These are phyloP conservation scores for Crambe crambe DNA, from an alignment of 37 sponge, comb jelly and placozoan genomes.

Conservation along the genomic window DNA sequence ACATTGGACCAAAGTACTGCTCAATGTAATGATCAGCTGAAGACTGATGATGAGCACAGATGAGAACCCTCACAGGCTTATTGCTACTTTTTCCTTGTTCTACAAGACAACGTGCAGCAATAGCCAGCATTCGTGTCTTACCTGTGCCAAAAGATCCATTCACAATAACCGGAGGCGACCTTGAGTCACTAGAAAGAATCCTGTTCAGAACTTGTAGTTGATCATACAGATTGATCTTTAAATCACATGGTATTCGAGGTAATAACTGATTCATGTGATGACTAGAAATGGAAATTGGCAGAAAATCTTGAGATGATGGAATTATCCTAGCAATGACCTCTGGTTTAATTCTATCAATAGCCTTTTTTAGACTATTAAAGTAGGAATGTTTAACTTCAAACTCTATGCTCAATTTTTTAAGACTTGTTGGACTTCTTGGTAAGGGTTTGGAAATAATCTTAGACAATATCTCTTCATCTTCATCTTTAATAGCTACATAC, in stretches of 20 bases:
- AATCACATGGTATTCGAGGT: not conserved
- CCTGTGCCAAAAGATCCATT: slow-evolving; percentile 82
- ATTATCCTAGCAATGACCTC: slow-evolving; percentile 28
- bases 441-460: not conserved
- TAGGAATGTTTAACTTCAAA: slow-evolving; percentile 68
- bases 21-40: slow-evolving; percentile 54
- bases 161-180: slow-evolving; percentile 50
- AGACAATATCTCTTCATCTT: not conserved
- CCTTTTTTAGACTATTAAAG: slow-evolving; percentile 51
- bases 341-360: slow-evolving; percentile 26
- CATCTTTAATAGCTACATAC: slow-evolving; percentile 14
- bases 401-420: slow-evolving; percentile 10
- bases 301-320: slow-evolving; percentile 8
- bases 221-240: not conserved
- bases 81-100: not conserved
- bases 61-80: slow-evolving; percentile 29
- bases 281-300: not conserved
- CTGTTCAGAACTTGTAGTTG: slow-evolving; percentile 23
- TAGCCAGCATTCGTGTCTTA: slow-evolving; percentile 71
- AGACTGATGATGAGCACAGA: slow-evolving; percentile 73
- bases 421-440: not conserved
- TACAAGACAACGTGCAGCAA: slow-evolving; percentile 14
- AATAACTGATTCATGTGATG: not conserved
- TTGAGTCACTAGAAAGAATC: slow-evolving; percentile 18
- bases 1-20: slow-evolving; percentile 53